A percentile compares a stretch with the other conserved stretches of the same genome.
These are phyloP conservation scores for Drosophila lutescens DNA, from an alignment of 2,888 invertebrate species.

Conservation along the genomic window DNA sequence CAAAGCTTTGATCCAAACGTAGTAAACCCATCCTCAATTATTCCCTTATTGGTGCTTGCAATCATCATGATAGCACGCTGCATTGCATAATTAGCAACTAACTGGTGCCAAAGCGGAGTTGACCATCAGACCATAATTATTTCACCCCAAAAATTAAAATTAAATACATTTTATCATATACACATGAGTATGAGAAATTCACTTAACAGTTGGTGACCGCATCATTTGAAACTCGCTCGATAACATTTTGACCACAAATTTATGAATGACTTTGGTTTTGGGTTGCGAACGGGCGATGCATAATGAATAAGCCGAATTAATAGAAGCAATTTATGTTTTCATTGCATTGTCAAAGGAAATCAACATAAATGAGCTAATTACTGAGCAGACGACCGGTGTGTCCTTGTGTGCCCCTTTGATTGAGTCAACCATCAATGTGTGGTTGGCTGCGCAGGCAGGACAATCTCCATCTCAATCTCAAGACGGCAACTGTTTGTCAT, in stretches of 20 bases:
- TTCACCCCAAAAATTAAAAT: slow-evolving; percentile 16
- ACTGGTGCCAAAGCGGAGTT: background rate
- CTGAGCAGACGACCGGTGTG: slow-evolving; percentile 32
- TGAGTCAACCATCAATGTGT: slow-evolving; percentile 65
- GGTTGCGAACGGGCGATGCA: slow-evolving; percentile 32
- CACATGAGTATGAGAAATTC: slow-evolving; percentile 21
- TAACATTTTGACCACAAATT: slow-evolving; percentile 65
- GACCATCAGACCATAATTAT: slow-evolving; percentile 17
- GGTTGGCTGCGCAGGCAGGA: slow-evolving; percentile 31
- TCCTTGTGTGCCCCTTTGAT: slow-evolving; percentile 51
- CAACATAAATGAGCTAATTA: slow-evolving; percentile 77
- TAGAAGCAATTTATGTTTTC: slow-evolving; percentile 70
- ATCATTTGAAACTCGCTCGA: slow-evolving; percentile 67
- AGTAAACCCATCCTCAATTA: background rate
- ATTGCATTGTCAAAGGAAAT: slow-evolving; percentile 74
- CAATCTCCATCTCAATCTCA: slow-evolving; percentile 23
- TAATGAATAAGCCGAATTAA: slow-evolving; percentile 78
- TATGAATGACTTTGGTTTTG: slow-evolving; percentile 71
- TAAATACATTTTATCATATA: slow-evolving; percentile 12
- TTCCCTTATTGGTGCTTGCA: background rate
- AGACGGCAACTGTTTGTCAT: slow-evolving; percentile 35
- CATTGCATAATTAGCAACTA: background rate
- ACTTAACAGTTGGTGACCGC: slow-evolving; percentile 59
- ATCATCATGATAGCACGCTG: background rate
- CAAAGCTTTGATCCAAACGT: background rate